Conservation (phyloP, 2,888 invertebrate genomes). For the Sarcophaga subvicina region DNA sequence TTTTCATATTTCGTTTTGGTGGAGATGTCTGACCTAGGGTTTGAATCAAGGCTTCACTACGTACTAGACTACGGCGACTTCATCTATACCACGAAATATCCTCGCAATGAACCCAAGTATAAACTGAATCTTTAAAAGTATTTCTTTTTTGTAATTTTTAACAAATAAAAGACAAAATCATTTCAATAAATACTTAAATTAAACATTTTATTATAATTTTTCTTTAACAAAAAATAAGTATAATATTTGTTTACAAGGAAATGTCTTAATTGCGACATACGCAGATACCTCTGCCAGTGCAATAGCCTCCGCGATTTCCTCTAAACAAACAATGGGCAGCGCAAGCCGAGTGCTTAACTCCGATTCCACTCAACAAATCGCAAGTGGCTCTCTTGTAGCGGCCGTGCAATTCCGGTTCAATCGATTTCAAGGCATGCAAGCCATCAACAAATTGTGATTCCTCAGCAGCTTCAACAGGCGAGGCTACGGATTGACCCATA, state of each 20-base stretch:
- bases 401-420: slow-evolving; percentile 61
- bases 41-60: background rate
- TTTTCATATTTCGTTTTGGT: too few relatives aligned
- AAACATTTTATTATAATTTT: background rate
- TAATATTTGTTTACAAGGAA: background rate
- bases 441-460: slow-evolving; percentile 54
- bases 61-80: too few relatives aligned
- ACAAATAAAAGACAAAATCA: background rate
- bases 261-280: slow-evolving; percentile 75
- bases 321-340: slow-evolving; percentile 80
- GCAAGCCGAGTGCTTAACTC: slow-evolving; percentile 80
- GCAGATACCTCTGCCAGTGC: slow-evolving; percentile 79
- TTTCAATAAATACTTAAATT: background rate
- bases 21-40: too few relatives aligned
- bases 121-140: too few relatives aligned
- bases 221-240: too few relatives aligned
- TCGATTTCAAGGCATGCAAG: slow-evolving; percentile 37
- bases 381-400: slow-evolving; percentile 82
- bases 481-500: slow-evolving; percentile 51
- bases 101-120: too few relatives aligned
- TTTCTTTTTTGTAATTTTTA: background rate
- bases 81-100: too few relatives aligned
- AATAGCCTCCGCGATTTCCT: slow-evolving; percentile 80
- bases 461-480: slow-evolving; percentile 42
- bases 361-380: slow-evolving; percentile 78